Conservation (phyloP, 35 echinoderm and acorn worm genomes). For the Diadema setosum region DNA sequence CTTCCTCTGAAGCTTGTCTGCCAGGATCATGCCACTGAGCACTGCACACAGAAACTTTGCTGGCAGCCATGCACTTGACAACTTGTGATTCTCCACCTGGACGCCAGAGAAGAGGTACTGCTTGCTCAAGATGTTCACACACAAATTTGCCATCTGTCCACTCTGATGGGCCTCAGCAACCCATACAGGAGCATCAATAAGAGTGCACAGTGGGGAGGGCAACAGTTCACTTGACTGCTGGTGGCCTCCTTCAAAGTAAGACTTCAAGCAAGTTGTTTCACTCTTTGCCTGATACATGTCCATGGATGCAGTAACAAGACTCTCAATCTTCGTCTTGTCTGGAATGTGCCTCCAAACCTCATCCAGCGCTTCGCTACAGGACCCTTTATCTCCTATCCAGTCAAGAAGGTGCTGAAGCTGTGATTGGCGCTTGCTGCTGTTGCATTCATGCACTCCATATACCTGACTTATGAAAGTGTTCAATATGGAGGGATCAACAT, state of each 20-base stretch:
- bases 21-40: not conserved
- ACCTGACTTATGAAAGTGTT: slow-evolving; percentile 53
- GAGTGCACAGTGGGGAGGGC: not conserved
- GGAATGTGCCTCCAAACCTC: slow-evolving; percentile 6
- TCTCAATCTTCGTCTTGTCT: not conserved
- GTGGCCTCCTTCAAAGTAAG: not conserved
- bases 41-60: not conserved
- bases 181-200: slow-evolving; percentile 4
- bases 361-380: not conserved
- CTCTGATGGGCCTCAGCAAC: not conserved
- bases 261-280: not conserved
- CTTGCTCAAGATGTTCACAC: slow-evolving; percentile 17
- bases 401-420: slow-evolving; percentile 24
- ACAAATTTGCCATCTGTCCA: not conserved
- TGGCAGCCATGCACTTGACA: not conserved
- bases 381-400: slow-evolving; percentile 41
- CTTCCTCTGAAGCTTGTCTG: not conserved
- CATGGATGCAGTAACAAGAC: slow-evolving; percentile 34
- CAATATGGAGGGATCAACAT: slow-evolving; percentile 42
- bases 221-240: not conserved
- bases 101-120: not conserved
- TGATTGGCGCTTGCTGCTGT: not conserved
- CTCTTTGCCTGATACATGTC: slow-evolving; percentile 7
- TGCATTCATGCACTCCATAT: not conserved
- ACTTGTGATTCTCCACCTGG: slow-evolving; percentile 30